phyloP scores from a whole-genome alignment of 2,113 vertebrate genomes.

The Osmerus mordax region DNA sequence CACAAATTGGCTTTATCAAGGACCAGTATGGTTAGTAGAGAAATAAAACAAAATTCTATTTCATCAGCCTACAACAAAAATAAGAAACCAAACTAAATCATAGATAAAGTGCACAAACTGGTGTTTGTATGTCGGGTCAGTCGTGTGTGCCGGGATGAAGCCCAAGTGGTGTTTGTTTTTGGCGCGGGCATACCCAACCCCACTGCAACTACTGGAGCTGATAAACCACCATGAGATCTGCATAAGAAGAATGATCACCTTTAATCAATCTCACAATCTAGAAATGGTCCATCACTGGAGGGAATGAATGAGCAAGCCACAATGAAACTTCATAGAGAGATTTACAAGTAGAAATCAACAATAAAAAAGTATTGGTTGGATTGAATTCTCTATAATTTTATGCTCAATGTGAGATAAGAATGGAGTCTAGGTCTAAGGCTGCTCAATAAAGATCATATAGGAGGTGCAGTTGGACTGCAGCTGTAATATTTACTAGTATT shows the following conservation, averaged over 20 bases:
- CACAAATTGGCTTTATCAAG: slow-evolving; percentile 47
- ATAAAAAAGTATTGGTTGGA: slow-evolving; percentile 16
- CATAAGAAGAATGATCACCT: slow-evolving; percentile 34
- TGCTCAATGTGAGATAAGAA: slow-evolving; percentile 25
- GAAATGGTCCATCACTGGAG: slow-evolving; percentile 30
- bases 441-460: neutral
- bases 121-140: neutral
- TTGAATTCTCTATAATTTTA: slow-evolving; percentile 17
- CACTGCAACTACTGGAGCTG: no score
- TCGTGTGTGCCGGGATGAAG: neutral
- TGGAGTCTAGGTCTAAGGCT: slow-evolving; percentile 12
- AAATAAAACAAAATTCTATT: slow-evolving; percentile 56
- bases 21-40: slow-evolving; percentile 68
- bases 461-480: slow-evolving; percentile 31
- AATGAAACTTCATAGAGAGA: slow-evolving; percentile 18
- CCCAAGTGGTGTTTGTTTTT: neutral
- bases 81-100: slow-evolving; percentile 46
- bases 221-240: slow-evolving; percentile 21
- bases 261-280: slow-evolving; percentile 38
- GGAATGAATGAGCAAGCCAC: slow-evolving; percentile 27
- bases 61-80: slow-evolving; percentile 33
- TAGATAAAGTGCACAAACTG: slow-evolving; percentile 22
- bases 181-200: no score
- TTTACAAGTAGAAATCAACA: slow-evolving; percentile 23
- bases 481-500: slow-evolving; percentile 66